Evolutionary conservation across 2,797 vertebrate genomes (phyloP), one percentile per base, ranked within the genome.

Genomic region (Parambassis ranga): DNA sequence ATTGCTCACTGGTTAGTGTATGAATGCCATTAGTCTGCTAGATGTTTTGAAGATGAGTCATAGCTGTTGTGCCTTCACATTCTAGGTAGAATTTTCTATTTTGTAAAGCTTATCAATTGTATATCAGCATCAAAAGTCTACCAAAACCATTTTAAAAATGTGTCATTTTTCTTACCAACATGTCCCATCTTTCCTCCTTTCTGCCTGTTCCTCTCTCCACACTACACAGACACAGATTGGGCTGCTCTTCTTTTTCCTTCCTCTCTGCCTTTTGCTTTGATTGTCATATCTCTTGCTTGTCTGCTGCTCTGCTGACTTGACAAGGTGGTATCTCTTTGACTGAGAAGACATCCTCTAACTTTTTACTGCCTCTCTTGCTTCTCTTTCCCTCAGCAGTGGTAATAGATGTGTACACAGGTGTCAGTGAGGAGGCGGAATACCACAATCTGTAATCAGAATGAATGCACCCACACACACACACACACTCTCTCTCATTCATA

Each of bases 401-500:
- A 71, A 75, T 50, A 30, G 48, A 26, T 23, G 28, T 9, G 7
- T 55, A 35, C 35, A 56, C 44, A 50, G 64, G 37, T 76, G 72
- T 73, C 56, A 63, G 48, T 26, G 75, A 65, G 44, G 56, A 61
- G 72, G 70, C 27, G 23, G 68, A 76, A 79, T 68, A 57, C 42
- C 47, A 42, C 56, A 37, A 56, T 76, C 63, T 71, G 41, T 73
- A 76, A 77, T 76, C 64, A 44, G 30, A 78, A 68, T 46, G 43
- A 56, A 66, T 38, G 27, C 37, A 28, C 22, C 14, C 47, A 32
- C 44, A 1, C 31, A 24, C 46, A 20, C 16, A 14, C 26, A 20
- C 53, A 38, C 30, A 13, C 4, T 7, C 32, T 6, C 59, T 7
- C 53, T 65, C 74, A 70, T 62, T 64, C 58, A 67, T 55, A 53